Evolutionary conservation across 2,888 invertebrate genomes (phyloP), one percentile per base, ranked within the genome.

Genomic region (Argyresthia goedartella): DNA sequence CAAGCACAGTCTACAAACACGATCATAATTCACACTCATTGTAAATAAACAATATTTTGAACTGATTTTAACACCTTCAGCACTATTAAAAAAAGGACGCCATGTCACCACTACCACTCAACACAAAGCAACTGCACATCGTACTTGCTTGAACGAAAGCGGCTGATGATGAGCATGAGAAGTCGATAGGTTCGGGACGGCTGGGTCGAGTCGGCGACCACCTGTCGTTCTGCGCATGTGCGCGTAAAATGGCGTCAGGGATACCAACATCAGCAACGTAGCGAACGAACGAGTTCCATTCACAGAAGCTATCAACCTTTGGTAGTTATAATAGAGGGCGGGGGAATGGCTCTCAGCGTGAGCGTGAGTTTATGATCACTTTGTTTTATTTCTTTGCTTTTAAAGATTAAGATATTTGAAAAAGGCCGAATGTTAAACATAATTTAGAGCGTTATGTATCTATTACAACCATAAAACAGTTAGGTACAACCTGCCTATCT

Each of bases 1-100:
- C 75, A 90, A 88, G 80, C 90, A 90, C 67, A 90, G 87, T 78
- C 90, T 87, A 81, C 90, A 90, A 74, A 89, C 88, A 76, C 82
- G 81, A 72, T 85, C 85, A 78, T 79, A 85, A 77, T 84, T 84
- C 73, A 80, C 82, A 81, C 65, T 81, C 86, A 86, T 86, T 77
- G 84, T 86, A 84, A 82, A 82, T 82, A 82, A 78, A 81, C 81
- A 67, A 67, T 64, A 71, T 70, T 76, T 70, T 61, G 59, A 65
- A 70, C 60, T 65, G 63, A 66, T 65, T 25, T 25, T 69, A 67
- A 69, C 74, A 76, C 76, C 64, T 65, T 75, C 66, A 69, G 73
- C 67, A 67, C 61, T 62, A 65, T 75, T 79, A 81, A 65, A 78
- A 78, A 73, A 74, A 67, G 65, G 81, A 85, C 85, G 86, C 85